Base-by-base conservation (phyloP, 1,140 invertebrate genomes). In the Ips typographus region DNA sequence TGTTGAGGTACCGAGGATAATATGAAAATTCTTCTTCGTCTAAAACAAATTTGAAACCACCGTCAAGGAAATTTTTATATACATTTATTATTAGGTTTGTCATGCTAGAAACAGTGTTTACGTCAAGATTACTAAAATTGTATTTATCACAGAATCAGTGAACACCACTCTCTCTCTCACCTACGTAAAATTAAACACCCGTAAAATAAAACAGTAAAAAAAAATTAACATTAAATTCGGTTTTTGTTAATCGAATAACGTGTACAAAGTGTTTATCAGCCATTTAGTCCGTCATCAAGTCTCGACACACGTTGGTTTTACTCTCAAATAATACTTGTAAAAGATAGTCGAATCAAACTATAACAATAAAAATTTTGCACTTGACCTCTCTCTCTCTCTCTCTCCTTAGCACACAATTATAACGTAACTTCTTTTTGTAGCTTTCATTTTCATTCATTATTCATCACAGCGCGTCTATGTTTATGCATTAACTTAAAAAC, bases 121-220 rank as follows among this genome's bases (percentile, higher is more conserved):
- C 75, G 73, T 78, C 74, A 79, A 77, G 75, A 71, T 77, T 79
- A 79, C 75, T 79, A 77, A 79, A 78, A 78, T 78, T 78, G 76
- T 75, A 77, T 77, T 77, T 79, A 79, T 79, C 78, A 79, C 78
- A 79, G 78, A 79, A 79, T 79, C 74, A 78, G 77, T 79, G 77
- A 79, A 79, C 77, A 78, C 76, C 77, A 76, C 77, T 78, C 73
- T 73, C 75, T 73, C 77, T 77, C 72, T 74, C 75, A 74, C 75
- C 75, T 78, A 77, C 70, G 71, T 55, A 71, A 77, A 77, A 70
- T 74, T 77, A 78, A 75, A 77, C 75, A 77, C 77, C 77, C 77
- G 77, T 79, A 79, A 77, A 76, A 5, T 65, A 68, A 69, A 77
- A 74, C 73, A 74, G 66, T 73, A 72, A 55, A 73, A 71, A 71